These are phyloP conservation scores for Leptarthrus brevirostris DNA, from an alignment of 2,888 invertebrate species.

Conservation along the genomic window DNA sequence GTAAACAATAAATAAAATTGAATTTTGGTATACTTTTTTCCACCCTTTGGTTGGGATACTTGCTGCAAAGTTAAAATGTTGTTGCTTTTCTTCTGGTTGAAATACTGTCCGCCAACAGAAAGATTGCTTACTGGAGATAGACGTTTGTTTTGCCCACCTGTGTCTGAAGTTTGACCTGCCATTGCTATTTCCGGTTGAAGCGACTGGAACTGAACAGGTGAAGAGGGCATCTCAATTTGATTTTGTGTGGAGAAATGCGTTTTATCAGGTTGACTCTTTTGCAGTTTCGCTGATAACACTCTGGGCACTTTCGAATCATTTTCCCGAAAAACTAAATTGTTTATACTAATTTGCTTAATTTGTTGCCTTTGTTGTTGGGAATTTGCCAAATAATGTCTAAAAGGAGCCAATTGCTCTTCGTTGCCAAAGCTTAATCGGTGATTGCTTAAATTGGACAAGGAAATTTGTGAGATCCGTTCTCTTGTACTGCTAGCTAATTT, in stretches of 20 bases:
- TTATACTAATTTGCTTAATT: constrained; percentile 54
- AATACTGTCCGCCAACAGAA: constrained; percentile 51
- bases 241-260: constrained; percentile 39
- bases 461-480: constrained; percentile 51
- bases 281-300: constrained; percentile 54
- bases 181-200: constrained; percentile 58
- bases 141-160: constrained; percentile 46
- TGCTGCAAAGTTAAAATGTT: constrained; percentile 54
- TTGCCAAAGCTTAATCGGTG: constrained; percentile 47
- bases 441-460: constrained; percentile 45
- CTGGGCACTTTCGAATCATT: constrained; percentile 37
- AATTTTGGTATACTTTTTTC: not conserved
- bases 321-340: constrained; percentile 55
- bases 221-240: constrained; percentile 56
- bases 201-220: constrained; percentile 64
- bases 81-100: constrained; percentile 53
- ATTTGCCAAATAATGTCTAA: constrained; percentile 52
- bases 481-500: constrained; percentile 20
- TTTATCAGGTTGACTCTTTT: constrained; percentile 47
- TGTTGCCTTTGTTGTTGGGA: constrained; percentile 47
- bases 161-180: constrained; percentile 57
- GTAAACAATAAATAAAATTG: no score
- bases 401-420: constrained; percentile 52
- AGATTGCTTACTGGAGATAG: constrained; percentile 52
- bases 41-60: constrained; percentile 17